These are phyloP conservation scores for Brenthis hecate DNA, from an alignment of 2,888 invertebrate species.

Conservation along the genomic window DNA sequence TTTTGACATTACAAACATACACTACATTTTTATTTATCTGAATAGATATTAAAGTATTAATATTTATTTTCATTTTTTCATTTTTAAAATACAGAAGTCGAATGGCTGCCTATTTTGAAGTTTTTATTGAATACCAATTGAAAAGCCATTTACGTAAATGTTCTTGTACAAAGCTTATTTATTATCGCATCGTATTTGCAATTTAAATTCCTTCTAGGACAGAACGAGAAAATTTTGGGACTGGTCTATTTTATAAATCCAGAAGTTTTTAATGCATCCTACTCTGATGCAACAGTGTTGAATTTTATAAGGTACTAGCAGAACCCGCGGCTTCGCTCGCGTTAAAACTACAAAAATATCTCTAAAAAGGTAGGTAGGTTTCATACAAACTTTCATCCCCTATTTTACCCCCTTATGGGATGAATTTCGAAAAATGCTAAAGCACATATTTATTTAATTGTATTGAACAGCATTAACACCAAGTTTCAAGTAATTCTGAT, in stretches of 20 bases:
- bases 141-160: conserved; percentile 14
- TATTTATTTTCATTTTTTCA: neutral
- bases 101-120: conserved; percentile 5
- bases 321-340: no score
- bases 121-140: conserved; percentile 8
- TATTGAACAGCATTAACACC: no score
- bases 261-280: conserved; percentile 3
- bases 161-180: conserved; percentile 18
- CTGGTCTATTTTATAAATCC: neutral
- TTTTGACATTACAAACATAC: no score
- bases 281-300: conserved; percentile 11
- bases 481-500: no score
- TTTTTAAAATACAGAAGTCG: neutral
- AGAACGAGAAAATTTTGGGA: conserved; percentile 14
- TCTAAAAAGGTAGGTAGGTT: no score
- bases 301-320: neutral
- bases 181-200: conserved; percentile 19
- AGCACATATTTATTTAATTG: no score
- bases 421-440: no score
- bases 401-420: no score
- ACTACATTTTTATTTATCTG: no score
- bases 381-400: no score
- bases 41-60: neutral
- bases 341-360: no score
- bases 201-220: conserved; percentile 13